Evolutionary conservation across 2,888 invertebrate species (phyloP).

Genomic region (Melieria omissa): DNA sequence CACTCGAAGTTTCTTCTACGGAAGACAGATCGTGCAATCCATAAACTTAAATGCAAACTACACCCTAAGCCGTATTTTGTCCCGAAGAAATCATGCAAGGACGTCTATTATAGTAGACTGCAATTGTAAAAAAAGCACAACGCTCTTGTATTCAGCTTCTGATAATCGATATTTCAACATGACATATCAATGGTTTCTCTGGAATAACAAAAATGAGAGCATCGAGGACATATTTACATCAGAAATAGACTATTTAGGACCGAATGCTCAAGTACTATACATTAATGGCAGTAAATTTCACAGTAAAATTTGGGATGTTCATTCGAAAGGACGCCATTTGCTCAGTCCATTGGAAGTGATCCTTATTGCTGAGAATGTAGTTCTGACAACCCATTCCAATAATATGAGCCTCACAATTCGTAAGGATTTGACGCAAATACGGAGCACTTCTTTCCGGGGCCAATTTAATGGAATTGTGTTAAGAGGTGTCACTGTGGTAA

Average conservation of each 20-base stretch:
- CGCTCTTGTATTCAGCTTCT: slow-evolving; percentile 43
- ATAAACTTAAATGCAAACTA: too few relatives aligned
- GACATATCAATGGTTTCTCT: slow-evolving; percentile 62
- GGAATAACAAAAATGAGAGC: slow-evolving; percentile 47
- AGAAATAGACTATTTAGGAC: slow-evolving; percentile 52
- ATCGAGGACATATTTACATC: slow-evolving; percentile 45
- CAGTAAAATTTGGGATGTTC: slow-evolving; percentile 56
- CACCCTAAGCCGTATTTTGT: too few relatives aligned
- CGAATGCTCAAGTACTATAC: slow-evolving; percentile 61
- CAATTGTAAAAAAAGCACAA: too few relatives aligned
- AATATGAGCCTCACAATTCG: slow-evolving; percentile 36
- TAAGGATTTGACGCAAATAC: slow-evolving; percentile 50
- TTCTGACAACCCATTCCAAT: neutral
- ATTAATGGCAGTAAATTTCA: slow-evolving; percentile 45
- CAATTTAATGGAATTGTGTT: slow-evolving; percentile 56
- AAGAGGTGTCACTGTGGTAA: slow-evolving; percentile 61
- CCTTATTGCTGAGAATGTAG: slow-evolving; percentile 45
- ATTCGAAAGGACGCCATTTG: slow-evolving; percentile 61
- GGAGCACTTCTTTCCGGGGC: slow-evolving; percentile 51
- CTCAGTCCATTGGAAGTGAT: slow-evolving; percentile 49
- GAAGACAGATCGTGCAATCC: too few relatives aligned
- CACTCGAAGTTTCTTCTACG: too few relatives aligned
- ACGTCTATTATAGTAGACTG: too few relatives aligned
- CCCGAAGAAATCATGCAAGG: too few relatives aligned
- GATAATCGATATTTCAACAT: slow-evolving; percentile 56